These are phyloP conservation scores for Seriola quinqueradiata DNA, from an alignment of 2,113 vertebrate species.

Conservation along the genomic window DNA sequence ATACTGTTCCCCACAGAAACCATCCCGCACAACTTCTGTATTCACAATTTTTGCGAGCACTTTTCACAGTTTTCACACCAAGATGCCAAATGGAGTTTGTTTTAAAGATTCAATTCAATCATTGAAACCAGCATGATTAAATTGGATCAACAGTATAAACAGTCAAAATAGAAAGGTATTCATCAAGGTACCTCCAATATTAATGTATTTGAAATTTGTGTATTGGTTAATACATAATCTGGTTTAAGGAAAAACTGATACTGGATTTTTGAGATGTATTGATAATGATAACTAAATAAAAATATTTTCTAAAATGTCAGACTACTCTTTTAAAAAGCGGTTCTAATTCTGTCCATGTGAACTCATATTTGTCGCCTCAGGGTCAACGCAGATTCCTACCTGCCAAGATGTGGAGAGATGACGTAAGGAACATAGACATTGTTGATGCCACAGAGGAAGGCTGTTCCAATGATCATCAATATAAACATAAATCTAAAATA, in stretches of 20 bases:
- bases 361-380: background rate
- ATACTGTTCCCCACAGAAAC: too few relatives aligned
- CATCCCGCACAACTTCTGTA: too few relatives aligned
- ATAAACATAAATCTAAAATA: conserved; percentile 91
- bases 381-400: conserved; percentile 72
- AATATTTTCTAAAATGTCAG: background rate
- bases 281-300: background rate
- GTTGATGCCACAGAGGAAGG: conserved; percentile 94
- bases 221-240: background rate
- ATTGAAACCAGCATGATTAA: background rate
- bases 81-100: background rate
- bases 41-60: too few relatives aligned
- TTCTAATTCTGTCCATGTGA: background rate
- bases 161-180: background rate
- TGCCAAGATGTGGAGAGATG: conserved; percentile 87
- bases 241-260: background rate
- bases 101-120: background rate
- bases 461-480: conserved; percentile 93
- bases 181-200: background rate
- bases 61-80: background rate
- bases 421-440: conserved; percentile 92
- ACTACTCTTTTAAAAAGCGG: background rate
- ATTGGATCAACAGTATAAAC: background rate
- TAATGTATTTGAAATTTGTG: background rate
- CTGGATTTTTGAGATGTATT: too few relatives aligned